Conservation (phyloP, 2,113 vertebrate genomes). For the Tonatia bakeri region DNA sequence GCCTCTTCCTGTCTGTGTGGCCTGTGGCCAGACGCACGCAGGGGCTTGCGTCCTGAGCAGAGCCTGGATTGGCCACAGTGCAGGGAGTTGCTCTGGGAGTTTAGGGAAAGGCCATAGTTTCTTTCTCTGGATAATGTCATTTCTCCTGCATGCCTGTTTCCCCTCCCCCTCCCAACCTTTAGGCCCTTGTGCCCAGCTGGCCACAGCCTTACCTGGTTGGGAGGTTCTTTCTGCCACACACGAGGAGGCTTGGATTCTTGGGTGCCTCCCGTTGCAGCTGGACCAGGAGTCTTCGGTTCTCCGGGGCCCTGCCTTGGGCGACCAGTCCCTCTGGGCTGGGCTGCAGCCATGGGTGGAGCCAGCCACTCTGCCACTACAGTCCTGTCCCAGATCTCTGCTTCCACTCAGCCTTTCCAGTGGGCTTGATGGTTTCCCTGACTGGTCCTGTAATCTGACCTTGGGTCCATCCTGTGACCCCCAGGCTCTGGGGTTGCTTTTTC, state of each 20-base stretch:
- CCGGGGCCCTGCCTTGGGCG: background rate
- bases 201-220: no score
- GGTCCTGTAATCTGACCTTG: no score
- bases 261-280: background rate
- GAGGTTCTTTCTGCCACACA: background rate
- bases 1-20: background rate
- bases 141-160: background rate
- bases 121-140: background rate
- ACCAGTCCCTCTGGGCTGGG: background rate
- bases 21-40: background rate
- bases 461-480: background rate
- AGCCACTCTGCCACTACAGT: background rate
- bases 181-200: no score
- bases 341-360: background rate
- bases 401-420: background rate
- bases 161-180: background rate
- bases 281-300: background rate
- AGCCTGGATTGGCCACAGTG: background rate
- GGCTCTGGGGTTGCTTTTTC: background rate
- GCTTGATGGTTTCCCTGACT: background rate
- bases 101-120: background rate
- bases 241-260: background rate
- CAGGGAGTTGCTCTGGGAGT: background rate
- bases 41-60: background rate
- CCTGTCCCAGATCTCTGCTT: background rate